These are phyloP conservation scores for Zaprionus davidi DNA, from an alignment of 1,140 invertebrate genomes.

Conservation along the genomic window DNA sequence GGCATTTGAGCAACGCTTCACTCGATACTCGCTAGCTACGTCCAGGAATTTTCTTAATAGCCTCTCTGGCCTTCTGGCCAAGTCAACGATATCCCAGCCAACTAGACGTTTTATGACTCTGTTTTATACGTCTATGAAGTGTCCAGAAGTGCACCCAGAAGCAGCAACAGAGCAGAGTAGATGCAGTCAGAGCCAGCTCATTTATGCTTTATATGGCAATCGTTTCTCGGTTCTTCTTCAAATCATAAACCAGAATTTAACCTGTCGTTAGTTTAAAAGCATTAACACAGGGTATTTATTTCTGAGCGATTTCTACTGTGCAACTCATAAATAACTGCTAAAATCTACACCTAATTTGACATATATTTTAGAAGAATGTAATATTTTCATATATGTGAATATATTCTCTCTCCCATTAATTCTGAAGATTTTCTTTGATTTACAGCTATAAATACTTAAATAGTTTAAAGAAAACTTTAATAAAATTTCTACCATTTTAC, in stretches of 20 bases:
- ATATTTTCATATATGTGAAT: too few species aligned
- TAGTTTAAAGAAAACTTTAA: too few species aligned
- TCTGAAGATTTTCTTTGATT: too few species aligned
- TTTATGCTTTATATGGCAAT: conserved; percentile 12
- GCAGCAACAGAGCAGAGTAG: not conserved
- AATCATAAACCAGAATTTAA: conserved; percentile 7
- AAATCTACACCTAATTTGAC: not conserved
- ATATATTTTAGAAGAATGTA: not conserved
- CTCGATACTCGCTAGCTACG: conserved; percentile 38
- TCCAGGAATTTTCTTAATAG: conserved; percentile 52
- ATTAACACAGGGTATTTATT: not conserved
- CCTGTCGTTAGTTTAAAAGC: not conserved
- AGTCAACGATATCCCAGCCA: conserved; percentile 18
- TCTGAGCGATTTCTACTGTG: not conserved
- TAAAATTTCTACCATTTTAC: too few species aligned
- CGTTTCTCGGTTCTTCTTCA: not conserved
- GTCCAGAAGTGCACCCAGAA: conserved; percentile 16
- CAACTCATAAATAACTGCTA: not conserved
- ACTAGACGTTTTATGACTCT: conserved; percentile 45
- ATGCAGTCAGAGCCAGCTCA: not conserved
- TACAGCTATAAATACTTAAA: too few species aligned
- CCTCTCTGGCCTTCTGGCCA: conserved; percentile 39
- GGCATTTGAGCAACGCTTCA: conserved; percentile 51
- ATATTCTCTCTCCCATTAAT: too few species aligned
- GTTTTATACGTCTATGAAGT: conserved; percentile 35